Percentiles rank a stretch among this genome's conserved stretches.
Evolutionary conservation across 1,140 invertebrate species (phyloP).

Genomic region (Eupristina koningsbergeri): DNA sequence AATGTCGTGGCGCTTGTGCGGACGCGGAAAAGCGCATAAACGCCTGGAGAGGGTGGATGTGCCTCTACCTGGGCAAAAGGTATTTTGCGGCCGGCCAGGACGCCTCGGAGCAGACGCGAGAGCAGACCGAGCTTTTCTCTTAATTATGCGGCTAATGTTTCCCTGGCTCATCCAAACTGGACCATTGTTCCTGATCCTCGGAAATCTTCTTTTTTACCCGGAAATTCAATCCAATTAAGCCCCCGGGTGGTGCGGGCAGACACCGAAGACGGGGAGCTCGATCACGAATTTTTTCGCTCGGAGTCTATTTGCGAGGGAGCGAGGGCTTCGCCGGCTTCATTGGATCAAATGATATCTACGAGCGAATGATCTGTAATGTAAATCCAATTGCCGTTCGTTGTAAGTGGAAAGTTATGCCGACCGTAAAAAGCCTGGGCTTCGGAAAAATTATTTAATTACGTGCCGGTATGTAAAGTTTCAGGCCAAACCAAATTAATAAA

Average conservation of each 20-base stretch:
- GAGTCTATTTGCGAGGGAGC: neutral
- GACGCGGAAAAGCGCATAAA: neutral
- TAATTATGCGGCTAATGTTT: constrained; percentile 41
- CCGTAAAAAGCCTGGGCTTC: neutral
- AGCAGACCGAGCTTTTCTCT: neutral
- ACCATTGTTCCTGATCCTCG: constrained; percentile 14
- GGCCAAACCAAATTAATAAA: no score
- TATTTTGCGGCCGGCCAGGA: neutral
- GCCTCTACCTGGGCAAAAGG: neutral
- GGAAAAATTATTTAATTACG: constrained; percentile 1
- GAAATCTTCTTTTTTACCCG: neutral
- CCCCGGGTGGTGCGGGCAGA: neutral
- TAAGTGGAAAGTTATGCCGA: neutral
- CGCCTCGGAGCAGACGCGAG: neutral
- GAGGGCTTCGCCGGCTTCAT: neutral
- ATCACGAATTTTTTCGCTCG: neutral
- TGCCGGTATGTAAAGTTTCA: neutral
- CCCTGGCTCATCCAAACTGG: neutral
- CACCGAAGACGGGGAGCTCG: neutral
- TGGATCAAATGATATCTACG: constrained; percentile 7
- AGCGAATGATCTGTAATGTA: constrained; percentile 5
- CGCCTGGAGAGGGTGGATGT: neutral
- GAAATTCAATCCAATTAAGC: constrained; percentile 28
- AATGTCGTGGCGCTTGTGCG: neutral
- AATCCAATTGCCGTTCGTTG: neutral